Conservation (phyloP, 1,140 invertebrate genomes). For the Drosophila aff. region DNA sequence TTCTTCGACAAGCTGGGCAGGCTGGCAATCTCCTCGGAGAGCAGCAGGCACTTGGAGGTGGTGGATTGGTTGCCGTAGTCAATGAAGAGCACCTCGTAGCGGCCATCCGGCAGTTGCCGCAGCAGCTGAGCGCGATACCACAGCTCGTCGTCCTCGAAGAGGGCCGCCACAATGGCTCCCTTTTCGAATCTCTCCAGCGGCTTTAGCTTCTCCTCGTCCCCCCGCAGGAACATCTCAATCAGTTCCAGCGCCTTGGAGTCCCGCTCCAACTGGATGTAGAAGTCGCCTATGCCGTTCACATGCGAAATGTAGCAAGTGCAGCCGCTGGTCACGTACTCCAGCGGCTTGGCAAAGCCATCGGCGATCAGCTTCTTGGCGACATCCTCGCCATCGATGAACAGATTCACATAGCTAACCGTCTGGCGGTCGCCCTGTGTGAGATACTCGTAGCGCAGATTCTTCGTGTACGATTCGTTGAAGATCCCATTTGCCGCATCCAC, state of each 20-base stretch:
- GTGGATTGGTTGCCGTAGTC: slow-evolving; percentile 91
- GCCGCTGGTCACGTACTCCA: slow-evolving; percentile 86
- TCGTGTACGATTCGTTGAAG: slow-evolving; percentile 86
- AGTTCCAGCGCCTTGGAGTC: slow-evolving; percentile 87
- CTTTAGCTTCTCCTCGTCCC: slow-evolving; percentile 62
- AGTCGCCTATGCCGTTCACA: slow-evolving; percentile 88
- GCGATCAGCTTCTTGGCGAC: slow-evolving; percentile 87
- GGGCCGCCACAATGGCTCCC: slow-evolving; percentile 88
- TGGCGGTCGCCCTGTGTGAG: slow-evolving; percentile 84
- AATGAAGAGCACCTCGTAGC: slow-evolving; percentile 89
- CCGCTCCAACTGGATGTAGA: slow-evolving; percentile 90
- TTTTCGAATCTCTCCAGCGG: slow-evolving; percentile 81
- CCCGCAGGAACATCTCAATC: slow-evolving; percentile 87
- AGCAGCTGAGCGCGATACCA: slow-evolving; percentile 90
- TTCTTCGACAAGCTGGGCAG: slow-evolving; percentile 88
- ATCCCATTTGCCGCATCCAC: slow-evolving; percentile 87
- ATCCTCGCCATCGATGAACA: slow-evolving; percentile 88
- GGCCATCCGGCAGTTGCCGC: slow-evolving; percentile 86
- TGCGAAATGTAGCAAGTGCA: slow-evolving; percentile 88
- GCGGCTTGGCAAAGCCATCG: slow-evolving; percentile 86
- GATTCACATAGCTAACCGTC: slow-evolving; percentile 87
- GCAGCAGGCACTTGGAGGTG: slow-evolving; percentile 86
- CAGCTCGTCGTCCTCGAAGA: slow-evolving; percentile 89
- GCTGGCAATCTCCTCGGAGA: slow-evolving; percentile 88
- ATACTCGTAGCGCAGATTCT: slow-evolving; percentile 85